phyloP scores from a whole-genome alignment of 2,888 invertebrate genomes.

The Sphaerophoria rueppellii region DNA sequence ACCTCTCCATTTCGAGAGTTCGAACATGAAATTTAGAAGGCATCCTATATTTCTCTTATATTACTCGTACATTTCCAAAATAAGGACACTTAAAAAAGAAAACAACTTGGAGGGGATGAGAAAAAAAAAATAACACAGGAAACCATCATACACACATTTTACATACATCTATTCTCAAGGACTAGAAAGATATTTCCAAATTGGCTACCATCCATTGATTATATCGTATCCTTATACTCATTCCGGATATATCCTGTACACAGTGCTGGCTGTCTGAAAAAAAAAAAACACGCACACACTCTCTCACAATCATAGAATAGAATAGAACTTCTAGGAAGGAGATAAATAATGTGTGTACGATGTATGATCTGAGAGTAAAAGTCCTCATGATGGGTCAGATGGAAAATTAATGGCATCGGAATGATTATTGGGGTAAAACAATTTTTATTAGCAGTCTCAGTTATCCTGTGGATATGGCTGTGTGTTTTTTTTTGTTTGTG shows the following conservation, averaged over 20 bases:
- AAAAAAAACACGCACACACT: neutral
- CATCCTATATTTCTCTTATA: neutral
- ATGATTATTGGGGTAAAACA: constrained; percentile 60
- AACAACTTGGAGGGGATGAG: neutral
- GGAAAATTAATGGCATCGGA: constrained; percentile 63
- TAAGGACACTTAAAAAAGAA: neutral
- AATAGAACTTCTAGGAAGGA: neutral
- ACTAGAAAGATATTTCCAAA: constrained; percentile 49
- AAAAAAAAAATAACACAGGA: constrained; percentile 15
- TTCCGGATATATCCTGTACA: neutral
- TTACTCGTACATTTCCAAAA: neutral
- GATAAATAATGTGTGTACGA: constrained; percentile 54
- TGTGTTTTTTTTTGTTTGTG: neutral
- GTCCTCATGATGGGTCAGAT: constrained; percentile 60
- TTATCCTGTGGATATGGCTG: constrained; percentile 4
- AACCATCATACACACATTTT: constrained; percentile 27
- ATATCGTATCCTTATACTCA: constrained; percentile 44
- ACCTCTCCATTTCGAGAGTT: constrained; percentile 42
- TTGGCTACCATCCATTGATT: constrained; percentile 63
- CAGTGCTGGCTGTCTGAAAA: neutral
- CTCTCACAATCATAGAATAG: neutral
- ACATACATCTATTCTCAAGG: constrained; percentile 18
- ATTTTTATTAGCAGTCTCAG: constrained; percentile 53
- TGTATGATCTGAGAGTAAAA: constrained; percentile 58
- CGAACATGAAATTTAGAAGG: constrained; percentile 34